phyloP scores from a whole-genome alignment of 2,797 vertebrate species.

The Chiroxiphia lanceolata region DNA sequence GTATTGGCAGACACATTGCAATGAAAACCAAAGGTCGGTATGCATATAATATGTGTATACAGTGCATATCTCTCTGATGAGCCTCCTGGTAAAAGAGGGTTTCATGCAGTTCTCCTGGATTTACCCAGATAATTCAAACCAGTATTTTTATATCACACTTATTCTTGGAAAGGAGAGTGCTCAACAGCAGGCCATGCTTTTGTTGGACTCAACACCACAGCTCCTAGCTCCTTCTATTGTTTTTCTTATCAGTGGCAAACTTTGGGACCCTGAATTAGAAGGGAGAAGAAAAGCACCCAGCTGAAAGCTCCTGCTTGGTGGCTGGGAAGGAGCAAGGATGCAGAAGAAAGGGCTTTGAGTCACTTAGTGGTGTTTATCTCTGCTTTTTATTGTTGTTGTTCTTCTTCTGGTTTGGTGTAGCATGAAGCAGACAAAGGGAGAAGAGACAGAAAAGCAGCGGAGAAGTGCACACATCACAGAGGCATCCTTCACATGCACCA shows the following conservation, averaged over 20 bases:
- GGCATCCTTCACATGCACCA: neutral
- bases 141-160: constrained; percentile 5
- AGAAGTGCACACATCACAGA: neutral
- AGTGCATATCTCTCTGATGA: accelerated
- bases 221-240: neutral
- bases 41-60: neutral
- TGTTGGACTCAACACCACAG: neutral
- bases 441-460: neutral
- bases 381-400: neutral
- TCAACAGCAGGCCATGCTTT: neutral
- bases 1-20: neutral
- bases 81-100: neutral
- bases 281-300: constrained; percentile 22
- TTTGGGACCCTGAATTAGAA: constrained; percentile 3
- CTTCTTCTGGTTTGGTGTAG: constrained; percentile 18
- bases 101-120: neutral
- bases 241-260: neutral
- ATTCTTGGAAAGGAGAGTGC: neutral
- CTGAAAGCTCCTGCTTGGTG: neutral
- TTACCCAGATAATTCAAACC: constrained; percentile 12
- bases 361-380: neutral
- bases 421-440: neutral
- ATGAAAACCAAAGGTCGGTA: neutral
- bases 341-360: neutral
- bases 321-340: neutral